Percentiles rank a stretch among this genome's conserved stretches.
These are phyloP conservation scores for Apogon hyalosoma DNA, from an alignment of 2,797 vertebrate species.

Conservation along the genomic window DNA sequence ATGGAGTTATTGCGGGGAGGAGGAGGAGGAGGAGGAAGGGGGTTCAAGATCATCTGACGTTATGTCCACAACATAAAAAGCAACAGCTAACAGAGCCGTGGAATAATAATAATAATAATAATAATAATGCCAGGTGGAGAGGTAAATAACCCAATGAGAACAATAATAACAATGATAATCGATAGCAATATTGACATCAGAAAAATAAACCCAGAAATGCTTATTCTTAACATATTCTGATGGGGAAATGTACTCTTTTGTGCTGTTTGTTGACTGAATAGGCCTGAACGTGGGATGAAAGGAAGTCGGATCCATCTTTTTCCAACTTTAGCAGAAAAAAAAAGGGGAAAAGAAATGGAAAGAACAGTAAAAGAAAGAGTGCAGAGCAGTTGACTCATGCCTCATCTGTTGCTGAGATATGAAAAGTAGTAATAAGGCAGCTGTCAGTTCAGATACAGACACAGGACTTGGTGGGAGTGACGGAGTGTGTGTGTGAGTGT, in stretches of 20 bases:
- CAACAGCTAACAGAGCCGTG: slow-evolving; percentile 70
- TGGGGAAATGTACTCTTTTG: slow-evolving; percentile 59
- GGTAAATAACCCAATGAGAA: slow-evolving; percentile 77
- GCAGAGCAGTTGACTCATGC: slow-evolving; percentile 60
- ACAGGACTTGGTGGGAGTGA: slow-evolving; percentile 47
- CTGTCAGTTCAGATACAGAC: slow-evolving; percentile 79
- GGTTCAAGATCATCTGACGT: slow-evolving; percentile 60
- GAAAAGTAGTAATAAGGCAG: slow-evolving; percentile 80
- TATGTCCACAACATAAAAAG: slow-evolving; percentile 74
- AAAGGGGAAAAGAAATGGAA: slow-evolving; percentile 30
- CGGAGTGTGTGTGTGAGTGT: slow-evolving; percentile 20
- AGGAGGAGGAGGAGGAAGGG: slow-evolving; percentile 13
- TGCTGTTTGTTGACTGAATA: slow-evolving; percentile 51
- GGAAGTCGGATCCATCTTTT: slow-evolving; percentile 39
- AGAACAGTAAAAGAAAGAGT: slow-evolving; percentile 32
- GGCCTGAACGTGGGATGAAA: slow-evolving; percentile 47
- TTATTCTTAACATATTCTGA: slow-evolving; percentile 38
- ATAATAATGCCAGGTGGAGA: slow-evolving; percentile 71
- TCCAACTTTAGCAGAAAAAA: slow-evolving; percentile 18
- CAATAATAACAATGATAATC: slow-evolving; percentile 77
- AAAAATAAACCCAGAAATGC: slow-evolving; percentile 62
- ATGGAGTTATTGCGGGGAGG: slow-evolving; percentile 41
- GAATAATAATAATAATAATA: slow-evolving; percentile 73
- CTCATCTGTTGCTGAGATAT: slow-evolving; percentile 65
- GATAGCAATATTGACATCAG: slow-evolving; percentile 78